Evolutionary conservation across 2,113 vertebrate species (phyloP), one percentile per base, ranked within the genome.

Genomic region (Corythoichthys intestinalis): DNA sequence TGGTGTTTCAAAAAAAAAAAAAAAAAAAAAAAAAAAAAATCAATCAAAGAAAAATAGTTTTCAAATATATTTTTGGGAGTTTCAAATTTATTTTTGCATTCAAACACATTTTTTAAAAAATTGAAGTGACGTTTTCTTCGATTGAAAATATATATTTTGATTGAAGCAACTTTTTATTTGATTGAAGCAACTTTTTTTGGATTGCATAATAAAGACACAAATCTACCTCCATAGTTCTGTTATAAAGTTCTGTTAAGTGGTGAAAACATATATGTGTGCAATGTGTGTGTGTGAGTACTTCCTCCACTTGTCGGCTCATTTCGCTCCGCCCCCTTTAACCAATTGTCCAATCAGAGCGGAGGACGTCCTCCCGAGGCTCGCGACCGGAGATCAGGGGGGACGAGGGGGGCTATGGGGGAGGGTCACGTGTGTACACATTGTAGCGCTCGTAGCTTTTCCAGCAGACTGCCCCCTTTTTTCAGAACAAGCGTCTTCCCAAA

Each of bases 391-490:
- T 72, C 67, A 44, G 73, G 62, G 15, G 34, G 46, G 73, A 20
- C 5, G 65, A 41, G 14, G 74, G 56, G 78, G 82, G 46, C 56
- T 0, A 81, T 87, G 87, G 90, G 91, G 91, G 91, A 90, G 90
- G 91, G 90, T 90, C 90, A 92, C 91, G 90, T 91, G 91, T 92
- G 91, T 92, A 91, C 88, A 93, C 91, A 93, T 70, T 70, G 86
- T 70, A 49, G 80, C 77, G 74, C 87, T 91, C 89, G 91, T 91
- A 91, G 85, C 88, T 78, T 82, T 73, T 69, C 72, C 59, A 58
- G 37, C 72, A 84, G 86, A 87, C 89, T 81, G 79, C 87, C 86
- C 83, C 78, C 79, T 53, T 39, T 84, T 87, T 86, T 54, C 77
- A 77, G 72, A 81, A 81, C 85, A 69, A 87, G 70, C 77, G 69